Evolutionary conservation across 1,140 invertebrate species (phyloP).

Genomic region (Chironomus striatipennis): DNA sequence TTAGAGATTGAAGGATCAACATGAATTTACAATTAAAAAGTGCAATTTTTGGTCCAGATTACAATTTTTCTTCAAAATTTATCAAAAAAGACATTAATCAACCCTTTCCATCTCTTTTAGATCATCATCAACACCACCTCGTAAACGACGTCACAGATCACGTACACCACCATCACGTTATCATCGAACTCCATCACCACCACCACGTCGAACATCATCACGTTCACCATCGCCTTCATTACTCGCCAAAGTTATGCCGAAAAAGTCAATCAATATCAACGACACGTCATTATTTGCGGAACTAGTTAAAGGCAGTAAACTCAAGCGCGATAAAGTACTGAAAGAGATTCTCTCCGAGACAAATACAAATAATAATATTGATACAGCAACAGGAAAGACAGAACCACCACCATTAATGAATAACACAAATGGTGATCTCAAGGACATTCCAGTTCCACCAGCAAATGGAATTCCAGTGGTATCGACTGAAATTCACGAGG

Average conservation of each 20-base stretch:
- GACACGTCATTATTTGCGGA: conserved; percentile 82
- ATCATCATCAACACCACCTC: conserved; percentile 33
- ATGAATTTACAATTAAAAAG: no score
- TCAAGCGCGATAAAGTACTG: conserved; percentile 64
- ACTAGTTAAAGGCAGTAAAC: conserved; percentile 66
- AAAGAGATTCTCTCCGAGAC: conserved; percentile 49
- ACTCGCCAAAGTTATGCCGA: conserved; percentile 42
- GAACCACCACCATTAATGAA: background rate
- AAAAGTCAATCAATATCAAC: conserved; percentile 50
- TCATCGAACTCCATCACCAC: conserved; percentile 27
- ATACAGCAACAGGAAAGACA: conserved; percentile 20
- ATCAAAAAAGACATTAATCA: no score
- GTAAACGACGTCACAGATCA: conserved; percentile 34
- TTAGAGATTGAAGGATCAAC: background rate
- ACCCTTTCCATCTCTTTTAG: background rate
- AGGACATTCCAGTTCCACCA: conserved; percentile 22
- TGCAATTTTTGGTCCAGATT: no score
- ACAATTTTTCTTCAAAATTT: no score
- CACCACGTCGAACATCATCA: conserved; percentile 28
- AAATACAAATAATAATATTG: conserved; percentile 2
- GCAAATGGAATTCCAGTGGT: background rate
- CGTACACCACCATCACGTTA: conserved; percentile 27
- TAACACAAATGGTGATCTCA: conserved; percentile 17
- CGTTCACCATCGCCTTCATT: conserved; percentile 45
- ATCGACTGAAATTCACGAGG: conserved; percentile 5